Evolutionary conservation across 2,113 vertebrate genomes (phyloP).

Genomic region (Furnarius figulus): DNA sequence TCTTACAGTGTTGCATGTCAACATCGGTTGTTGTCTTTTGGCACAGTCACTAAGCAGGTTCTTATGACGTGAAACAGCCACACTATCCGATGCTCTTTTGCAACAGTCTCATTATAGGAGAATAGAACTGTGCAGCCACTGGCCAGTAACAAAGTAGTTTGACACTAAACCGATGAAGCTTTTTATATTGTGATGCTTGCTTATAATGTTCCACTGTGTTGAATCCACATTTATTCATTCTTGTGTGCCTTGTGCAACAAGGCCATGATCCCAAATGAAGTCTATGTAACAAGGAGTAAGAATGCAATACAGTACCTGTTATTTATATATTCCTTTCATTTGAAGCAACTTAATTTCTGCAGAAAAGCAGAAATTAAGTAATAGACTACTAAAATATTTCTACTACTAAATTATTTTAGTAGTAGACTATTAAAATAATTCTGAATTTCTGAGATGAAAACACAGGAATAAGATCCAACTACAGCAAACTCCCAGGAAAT

Average conservation of each 20-base stretch:
- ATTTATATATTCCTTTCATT: not conserved
- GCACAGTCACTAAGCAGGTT: not conserved
- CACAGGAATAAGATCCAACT: not conserved
- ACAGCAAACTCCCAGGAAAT: not conserved
- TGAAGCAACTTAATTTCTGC: not conserved
- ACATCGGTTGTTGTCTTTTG: not conserved
- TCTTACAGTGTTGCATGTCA: not conserved
- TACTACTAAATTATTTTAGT: no score
- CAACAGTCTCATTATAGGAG: not conserved
- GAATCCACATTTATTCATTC: not conserved
- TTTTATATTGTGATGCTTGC: not conserved
- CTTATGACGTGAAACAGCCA: not conserved
- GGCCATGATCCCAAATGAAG: not conserved
- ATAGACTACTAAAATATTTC: not conserved
- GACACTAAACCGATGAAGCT: not conserved
- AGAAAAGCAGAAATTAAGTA: not conserved
- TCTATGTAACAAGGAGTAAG: not conserved
- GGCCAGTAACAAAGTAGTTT: not conserved
- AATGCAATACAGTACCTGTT: not conserved
- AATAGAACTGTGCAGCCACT: not conserved
- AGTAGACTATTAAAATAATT: not conserved
- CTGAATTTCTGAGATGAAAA: not conserved
- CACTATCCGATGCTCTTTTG: not conserved
- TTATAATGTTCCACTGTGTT: not conserved
- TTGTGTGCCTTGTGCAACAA: not conserved